A percentile compares a stretch with the other conserved stretches of the same genome.
phyloP scores from a whole-genome alignment of 2,797 vertebrate genomes.

The Sebastes taczanowskii region DNA sequence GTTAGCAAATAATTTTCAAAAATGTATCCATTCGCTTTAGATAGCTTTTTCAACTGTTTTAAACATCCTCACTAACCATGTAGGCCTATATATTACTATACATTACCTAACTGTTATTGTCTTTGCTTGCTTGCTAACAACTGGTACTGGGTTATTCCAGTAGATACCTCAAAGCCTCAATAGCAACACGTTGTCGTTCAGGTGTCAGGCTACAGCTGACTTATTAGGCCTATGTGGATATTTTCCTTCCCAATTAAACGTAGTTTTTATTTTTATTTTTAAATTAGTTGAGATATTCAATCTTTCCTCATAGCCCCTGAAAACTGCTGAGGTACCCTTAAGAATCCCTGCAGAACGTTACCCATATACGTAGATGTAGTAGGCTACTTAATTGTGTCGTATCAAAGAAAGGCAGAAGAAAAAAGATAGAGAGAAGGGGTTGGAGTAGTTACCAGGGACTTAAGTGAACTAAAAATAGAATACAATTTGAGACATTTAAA shows the following conservation, averaged over 20 bases:
- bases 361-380: accelerated
- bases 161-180: neutral
- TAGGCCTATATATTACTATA: neutral
- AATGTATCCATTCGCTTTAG: neutral
- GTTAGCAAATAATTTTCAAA: neutral
- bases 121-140: neutral
- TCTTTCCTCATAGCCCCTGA: neutral
- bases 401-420: neutral
- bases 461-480: neutral
- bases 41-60: neutral
- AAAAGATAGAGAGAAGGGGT: neutral
- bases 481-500: neutral
- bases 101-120: neutral
- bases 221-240: too few species aligned
- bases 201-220: neutral
- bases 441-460: neutral
- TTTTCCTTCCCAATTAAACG: neutral
- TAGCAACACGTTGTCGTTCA: neutral
- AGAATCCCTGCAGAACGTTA: neutral
- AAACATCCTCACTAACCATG: neutral
- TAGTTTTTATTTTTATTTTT: neutral
- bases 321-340: neutral
- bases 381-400: neutral
- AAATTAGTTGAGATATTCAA: too few species aligned
- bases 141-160: too few species aligned